Conservation (phyloP, 2,888 invertebrate genomes). For the Scaptomyza polygonia region DNA sequence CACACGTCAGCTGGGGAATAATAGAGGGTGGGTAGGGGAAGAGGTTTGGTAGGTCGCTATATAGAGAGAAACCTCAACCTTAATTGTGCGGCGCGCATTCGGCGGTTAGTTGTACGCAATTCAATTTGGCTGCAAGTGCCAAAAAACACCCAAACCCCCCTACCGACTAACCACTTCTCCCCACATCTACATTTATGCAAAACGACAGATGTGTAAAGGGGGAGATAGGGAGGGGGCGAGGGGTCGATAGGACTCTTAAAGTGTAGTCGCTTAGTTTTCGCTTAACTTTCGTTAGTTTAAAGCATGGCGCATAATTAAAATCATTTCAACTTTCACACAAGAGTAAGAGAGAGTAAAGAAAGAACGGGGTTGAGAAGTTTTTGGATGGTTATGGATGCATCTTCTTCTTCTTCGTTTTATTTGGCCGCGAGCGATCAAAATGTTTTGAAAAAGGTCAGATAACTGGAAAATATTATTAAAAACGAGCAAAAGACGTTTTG, state of each 20-base stretch:
- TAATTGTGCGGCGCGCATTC: constrained; percentile 79
- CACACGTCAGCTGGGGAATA: constrained; percentile 29
- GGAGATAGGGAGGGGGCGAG: background rate
- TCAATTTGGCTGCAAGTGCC: constrained; percentile 75
- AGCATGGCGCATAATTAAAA: constrained; percentile 50
- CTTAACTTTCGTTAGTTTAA: constrained; percentile 38
- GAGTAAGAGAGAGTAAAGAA: background rate
- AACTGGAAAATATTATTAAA: constrained; percentile 80
- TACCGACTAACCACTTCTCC: background rate
- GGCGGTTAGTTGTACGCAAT: constrained; percentile 77
- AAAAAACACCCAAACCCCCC: background rate
- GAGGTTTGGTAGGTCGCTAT: constrained; percentile 8
- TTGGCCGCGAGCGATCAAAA: constrained; percentile 46
- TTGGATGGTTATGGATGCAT: background rate
- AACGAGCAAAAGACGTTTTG: constrained; percentile 57
- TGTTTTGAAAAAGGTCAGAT: constrained; percentile 77
- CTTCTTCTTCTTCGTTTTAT: background rate
- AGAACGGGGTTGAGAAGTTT: background rate
- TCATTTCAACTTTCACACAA: constrained; percentile 6
- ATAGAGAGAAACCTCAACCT: constrained; percentile 68
- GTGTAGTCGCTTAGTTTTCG: constrained; percentile 23
- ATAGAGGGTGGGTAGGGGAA: background rate
- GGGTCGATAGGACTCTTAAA: constrained; percentile 33
- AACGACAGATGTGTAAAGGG: constrained; percentile 42
- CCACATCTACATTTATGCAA: constrained; percentile 51